Evolutionary conservation across 2,888 invertebrate species (phyloP).

Genomic region (Campoplex capitator): DNA sequence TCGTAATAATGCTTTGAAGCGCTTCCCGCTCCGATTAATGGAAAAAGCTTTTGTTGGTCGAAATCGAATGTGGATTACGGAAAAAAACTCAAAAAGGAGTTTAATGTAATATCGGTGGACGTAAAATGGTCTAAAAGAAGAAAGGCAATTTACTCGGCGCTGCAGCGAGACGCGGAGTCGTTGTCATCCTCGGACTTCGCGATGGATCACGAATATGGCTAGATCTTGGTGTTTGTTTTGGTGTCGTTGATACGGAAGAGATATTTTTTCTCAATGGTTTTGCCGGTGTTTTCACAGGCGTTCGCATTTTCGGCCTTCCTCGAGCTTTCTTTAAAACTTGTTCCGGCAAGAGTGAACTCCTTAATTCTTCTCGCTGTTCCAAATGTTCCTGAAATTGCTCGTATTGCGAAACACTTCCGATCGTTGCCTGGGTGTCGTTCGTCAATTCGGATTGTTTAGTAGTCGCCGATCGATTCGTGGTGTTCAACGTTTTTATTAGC

Average conservation of each 20-base stretch:
- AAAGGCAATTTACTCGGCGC: slow-evolving; percentile 66
- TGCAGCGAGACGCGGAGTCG: slow-evolving; percentile 69
- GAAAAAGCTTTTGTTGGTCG: not conserved
- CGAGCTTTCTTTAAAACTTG: slow-evolving; percentile 78
- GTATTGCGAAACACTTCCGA: slow-evolving; percentile 75
- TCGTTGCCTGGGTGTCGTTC: slow-evolving; percentile 61
- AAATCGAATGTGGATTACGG: not conserved
- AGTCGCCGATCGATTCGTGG: slow-evolving; percentile 51
- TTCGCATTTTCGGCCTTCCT: slow-evolving; percentile 74
- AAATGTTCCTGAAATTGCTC: slow-evolving; percentile 85
- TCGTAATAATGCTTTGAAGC: not conserved
- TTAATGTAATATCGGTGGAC: not conserved
- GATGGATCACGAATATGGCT: slow-evolving; percentile 50
- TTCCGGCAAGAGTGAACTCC: slow-evolving; percentile 86
- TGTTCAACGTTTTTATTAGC: slow-evolving; percentile 56
- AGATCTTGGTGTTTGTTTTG: slow-evolving; percentile 65
- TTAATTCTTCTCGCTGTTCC: slow-evolving; percentile 85
- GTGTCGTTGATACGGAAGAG: slow-evolving; percentile 63
- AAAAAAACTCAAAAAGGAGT: not conserved
- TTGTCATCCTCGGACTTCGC: slow-evolving; percentile 67
- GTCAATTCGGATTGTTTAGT: slow-evolving; percentile 40
- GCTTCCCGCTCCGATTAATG: not conserved
- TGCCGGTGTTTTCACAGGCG: slow-evolving; percentile 75
- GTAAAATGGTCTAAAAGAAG: slow-evolving; percentile 48
- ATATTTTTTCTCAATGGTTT: slow-evolving; percentile 79